phyloP scores from a whole-genome alignment of 2,888 invertebrate genomes.

The Tenthredo mesomela region DNA sequence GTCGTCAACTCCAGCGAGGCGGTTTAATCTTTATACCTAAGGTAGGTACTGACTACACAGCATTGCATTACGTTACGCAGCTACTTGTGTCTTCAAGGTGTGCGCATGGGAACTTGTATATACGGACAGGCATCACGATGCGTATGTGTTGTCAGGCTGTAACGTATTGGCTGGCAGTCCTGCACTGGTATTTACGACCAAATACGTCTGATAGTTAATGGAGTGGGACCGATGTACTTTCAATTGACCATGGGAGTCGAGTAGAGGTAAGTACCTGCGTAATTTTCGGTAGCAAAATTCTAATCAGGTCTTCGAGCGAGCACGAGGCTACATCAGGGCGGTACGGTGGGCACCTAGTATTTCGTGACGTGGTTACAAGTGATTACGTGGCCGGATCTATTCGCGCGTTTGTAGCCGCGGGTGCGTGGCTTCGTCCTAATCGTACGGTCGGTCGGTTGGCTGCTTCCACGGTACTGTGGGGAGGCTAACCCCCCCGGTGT shows the following conservation, averaged over 20 bases:
- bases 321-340: constrained; percentile 15
- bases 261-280: neutral
- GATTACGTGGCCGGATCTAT: constrained; percentile 50
- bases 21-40: neutral
- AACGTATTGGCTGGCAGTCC: neutral
- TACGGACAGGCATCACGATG: neutral
- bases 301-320: constrained; percentile 29
- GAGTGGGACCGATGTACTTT: constrained; percentile 12
- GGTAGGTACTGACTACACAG: constrained; percentile 9
- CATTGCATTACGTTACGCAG: neutral
- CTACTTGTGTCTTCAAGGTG: constrained; percentile 9
- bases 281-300: constrained; percentile 7
- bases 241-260: neutral
- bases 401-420: constrained; percentile 49
- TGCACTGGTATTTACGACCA: neutral
- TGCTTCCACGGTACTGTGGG: constrained; percentile 42
- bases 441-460: constrained; percentile 46
- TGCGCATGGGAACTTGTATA: neutral
- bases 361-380: constrained; percentile 51
- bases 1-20: constrained; percentile 11
- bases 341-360: constrained; percentile 35
- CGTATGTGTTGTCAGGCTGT: neutral
- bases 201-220: constrained; percentile 20
- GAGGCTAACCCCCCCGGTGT: constrained; percentile 67
- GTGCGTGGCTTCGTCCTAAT: constrained; percentile 48